Evolutionary conservation across 64 coral and sea anemone genomes (phyloP).

Genomic region (Montipora sp.): DNA sequence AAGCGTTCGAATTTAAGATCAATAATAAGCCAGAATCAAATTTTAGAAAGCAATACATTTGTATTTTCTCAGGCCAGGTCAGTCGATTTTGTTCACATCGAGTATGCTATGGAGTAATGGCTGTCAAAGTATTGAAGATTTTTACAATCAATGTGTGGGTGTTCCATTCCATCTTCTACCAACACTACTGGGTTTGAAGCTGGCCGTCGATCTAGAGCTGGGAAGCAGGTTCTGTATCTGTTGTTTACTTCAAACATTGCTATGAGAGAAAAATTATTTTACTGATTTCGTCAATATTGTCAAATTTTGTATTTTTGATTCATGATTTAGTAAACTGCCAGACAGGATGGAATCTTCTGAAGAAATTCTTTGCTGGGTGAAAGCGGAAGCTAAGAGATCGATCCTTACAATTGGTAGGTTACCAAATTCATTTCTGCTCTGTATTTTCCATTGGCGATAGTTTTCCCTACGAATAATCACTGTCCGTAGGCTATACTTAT

Average conservation of each 20-base stretch:
- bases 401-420: slow-evolving; percentile 22
- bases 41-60: no score
- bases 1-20: no score
- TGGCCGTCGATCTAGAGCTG: slow-evolving; percentile 60
- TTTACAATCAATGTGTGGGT: slow-evolving; percentile 47
- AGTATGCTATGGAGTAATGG: slow-evolving; percentile 33
- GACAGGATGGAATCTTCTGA: background rate
- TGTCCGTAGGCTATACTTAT: no score
- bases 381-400: slow-evolving; percentile 36
- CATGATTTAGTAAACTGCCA: slow-evolving; percentile 42
- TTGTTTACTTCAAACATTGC: no score
- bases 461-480: no score
- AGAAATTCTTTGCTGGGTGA: slow-evolving; percentile 61
- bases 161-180: slow-evolving; percentile 49
- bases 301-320: no score
- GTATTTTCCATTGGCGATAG: no score
- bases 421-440: no score
- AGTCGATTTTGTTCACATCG: slow-evolving; percentile 38
- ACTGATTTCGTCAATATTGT: no score
- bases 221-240: slow-evolving; percentile 38
- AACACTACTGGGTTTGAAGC: slow-evolving; percentile 67
- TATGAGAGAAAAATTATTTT: no score
- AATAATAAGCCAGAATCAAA: no score
- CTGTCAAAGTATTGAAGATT: slow-evolving; percentile 42
- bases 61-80: background rate